Evolutionary conservation across 1,140 invertebrate genomes (phyloP).

Genomic region (Thereuonema tuberculata): DNA sequence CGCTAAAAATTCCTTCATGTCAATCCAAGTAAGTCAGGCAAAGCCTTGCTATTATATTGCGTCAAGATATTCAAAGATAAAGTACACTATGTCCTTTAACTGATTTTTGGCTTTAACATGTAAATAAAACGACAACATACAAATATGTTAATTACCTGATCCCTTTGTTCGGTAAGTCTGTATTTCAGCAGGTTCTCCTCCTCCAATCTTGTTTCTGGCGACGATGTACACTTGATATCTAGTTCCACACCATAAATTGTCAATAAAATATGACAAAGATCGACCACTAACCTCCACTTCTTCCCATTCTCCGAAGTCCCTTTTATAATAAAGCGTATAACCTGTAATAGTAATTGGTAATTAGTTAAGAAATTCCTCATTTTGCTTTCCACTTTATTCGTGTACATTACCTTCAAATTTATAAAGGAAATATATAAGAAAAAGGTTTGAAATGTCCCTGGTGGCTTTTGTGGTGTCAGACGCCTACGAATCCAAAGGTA

Average conservation of each 20-base stretch:
- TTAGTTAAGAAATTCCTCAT: too few relatives aligned
- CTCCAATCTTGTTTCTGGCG: slow-evolving; percentile 30
- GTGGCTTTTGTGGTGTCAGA: too few relatives aligned
- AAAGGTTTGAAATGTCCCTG: too few relatives aligned
- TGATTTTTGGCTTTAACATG: too few relatives aligned
- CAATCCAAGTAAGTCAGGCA: not conserved
- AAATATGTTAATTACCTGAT: slow-evolving; percentile 22
- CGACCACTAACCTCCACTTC: slow-evolving; percentile 32
- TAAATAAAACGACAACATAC: too few relatives aligned
- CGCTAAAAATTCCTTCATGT: too few relatives aligned
- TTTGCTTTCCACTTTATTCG: too few relatives aligned
- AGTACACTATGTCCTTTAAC: not conserved
- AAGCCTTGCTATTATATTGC: not conserved
- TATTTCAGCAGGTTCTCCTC: slow-evolving; percentile 26
- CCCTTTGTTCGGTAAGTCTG: slow-evolving; percentile 30
- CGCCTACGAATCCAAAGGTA: too few relatives aligned
- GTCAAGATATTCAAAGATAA: not conserved
- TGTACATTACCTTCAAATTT: too few relatives aligned
- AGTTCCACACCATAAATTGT: slow-evolving; percentile 51
- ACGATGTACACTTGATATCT: slow-evolving; percentile 30
- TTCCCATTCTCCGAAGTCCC: slow-evolving; percentile 77
- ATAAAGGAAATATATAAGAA: too few relatives aligned
- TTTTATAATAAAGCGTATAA: slow-evolving; percentile 74
- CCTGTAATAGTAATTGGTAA: slow-evolving; percentile 35
- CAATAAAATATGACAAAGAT: slow-evolving; percentile 34